Evolutionary conservation across 2,797 vertebrate genomes (phyloP).

Genomic region (Loris lydekkerianus): DNA sequence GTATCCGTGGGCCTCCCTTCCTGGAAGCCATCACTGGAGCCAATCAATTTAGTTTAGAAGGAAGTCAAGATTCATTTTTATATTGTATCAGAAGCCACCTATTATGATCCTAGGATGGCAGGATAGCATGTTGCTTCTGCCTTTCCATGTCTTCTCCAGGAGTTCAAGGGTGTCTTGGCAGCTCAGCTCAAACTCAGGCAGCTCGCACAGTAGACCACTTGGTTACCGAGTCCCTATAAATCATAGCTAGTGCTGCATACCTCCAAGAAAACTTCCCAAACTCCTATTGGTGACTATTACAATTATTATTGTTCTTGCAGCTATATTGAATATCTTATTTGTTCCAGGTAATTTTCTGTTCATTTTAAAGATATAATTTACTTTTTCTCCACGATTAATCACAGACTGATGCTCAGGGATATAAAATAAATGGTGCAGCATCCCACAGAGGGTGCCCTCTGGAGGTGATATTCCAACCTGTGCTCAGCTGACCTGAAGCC

Average conservation of each 20-base stretch:
- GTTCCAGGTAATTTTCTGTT: not conserved
- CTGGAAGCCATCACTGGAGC: not conserved
- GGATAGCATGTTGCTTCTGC: too few relatives aligned
- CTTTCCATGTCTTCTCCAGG: not conserved
- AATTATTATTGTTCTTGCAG: not conserved
- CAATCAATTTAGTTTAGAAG: not conserved
- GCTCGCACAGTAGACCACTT: not conserved
- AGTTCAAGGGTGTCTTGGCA: not conserved
- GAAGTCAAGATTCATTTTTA: not conserved
- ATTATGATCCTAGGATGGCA: too few relatives aligned
- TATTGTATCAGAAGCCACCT: not conserved
- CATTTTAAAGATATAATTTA: conserved; percentile 32
- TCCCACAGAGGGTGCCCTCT: not conserved
- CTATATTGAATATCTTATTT: not conserved
- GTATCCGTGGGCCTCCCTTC: not conserved
- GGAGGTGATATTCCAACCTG: not conserved
- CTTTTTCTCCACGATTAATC: not conserved
- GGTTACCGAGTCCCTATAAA: not conserved
- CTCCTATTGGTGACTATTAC: not conserved
- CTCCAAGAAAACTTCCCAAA: not conserved
- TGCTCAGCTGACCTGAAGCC: not conserved
- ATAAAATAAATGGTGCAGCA: not conserved
- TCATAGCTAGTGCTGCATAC: not conserved
- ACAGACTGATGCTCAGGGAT: not conserved
- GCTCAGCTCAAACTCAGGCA: not conserved